Percentiles rank a stretch among this genome's conserved stretches.
phyloP scores from a whole-genome alignment of 2,797 vertebrate genomes.

The Paramormyrops hopkinsi region DNA sequence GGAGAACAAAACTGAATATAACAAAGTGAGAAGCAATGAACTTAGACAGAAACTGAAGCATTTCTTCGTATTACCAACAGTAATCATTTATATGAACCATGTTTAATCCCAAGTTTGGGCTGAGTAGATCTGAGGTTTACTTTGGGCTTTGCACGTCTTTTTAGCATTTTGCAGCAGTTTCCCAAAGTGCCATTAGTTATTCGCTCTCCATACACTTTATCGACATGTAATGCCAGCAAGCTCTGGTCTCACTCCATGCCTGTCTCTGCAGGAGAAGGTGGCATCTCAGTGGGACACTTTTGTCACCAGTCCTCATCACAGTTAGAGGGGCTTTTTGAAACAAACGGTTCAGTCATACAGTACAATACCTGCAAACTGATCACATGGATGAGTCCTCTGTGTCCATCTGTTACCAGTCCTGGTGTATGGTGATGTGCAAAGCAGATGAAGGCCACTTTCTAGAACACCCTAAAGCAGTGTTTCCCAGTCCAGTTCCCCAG shows the following conservation, averaged over 20 bases:
- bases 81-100: not conserved
- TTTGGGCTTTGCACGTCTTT: not conserved
- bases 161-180: not conserved
- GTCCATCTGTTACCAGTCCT: not conserved
- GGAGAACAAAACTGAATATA: not conserved
- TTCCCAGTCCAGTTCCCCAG: not conserved
- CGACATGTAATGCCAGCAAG: not conserved
- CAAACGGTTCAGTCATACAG: not conserved
- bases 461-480: conserved; percentile 42
- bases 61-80: not conserved
- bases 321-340: not conserved
- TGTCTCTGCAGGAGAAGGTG: not conserved
- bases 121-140: not conserved
- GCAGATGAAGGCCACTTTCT: conserved; percentile 45
- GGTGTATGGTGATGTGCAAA: not conserved
- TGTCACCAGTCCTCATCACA: not conserved
- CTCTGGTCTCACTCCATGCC: not conserved
- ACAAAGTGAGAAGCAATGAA: not conserved
- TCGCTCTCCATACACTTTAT: not conserved
- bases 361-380: not conserved
- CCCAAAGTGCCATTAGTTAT: not conserved
- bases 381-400: not conserved
- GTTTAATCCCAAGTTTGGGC: not conserved
- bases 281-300: not conserved
- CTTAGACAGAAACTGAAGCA: not conserved